Evolutionary conservation across 1,140 invertebrate genomes (phyloP).

Genomic region (Vollenhovia emeryi): DNA sequence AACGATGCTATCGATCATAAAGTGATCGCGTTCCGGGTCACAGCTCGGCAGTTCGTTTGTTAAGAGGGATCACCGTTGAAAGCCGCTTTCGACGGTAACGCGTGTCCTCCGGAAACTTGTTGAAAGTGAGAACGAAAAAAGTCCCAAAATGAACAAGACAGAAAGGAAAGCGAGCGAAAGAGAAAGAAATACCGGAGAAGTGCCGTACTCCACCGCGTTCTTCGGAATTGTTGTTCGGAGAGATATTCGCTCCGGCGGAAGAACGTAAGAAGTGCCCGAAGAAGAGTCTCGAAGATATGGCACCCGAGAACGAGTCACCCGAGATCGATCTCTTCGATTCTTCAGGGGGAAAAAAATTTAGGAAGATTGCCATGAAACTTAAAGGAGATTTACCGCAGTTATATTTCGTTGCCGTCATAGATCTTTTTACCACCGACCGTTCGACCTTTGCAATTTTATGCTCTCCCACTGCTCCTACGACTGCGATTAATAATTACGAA

Average conservation of each 20-base stretch:
- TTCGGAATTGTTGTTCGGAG: conserved; percentile 49
- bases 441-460: background rate
- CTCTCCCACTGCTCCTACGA: background rate
- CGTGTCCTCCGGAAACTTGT: conserved; percentile 27
- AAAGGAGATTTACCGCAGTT: conserved; percentile 10
- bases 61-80: conserved; percentile 20
- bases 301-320: conserved; percentile 23
- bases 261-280: conserved; percentile 34
- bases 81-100: conserved; percentile 25
- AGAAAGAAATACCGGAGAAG: background rate
- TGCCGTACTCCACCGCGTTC: conserved; percentile 5
- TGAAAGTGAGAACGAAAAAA: conserved; percentile 49
- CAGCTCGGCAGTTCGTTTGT: conserved; percentile 14
- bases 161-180: background rate
- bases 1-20: background rate
- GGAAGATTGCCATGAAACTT: conserved; percentile 16
- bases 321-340: conserved; percentile 42
- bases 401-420: background rate
- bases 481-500: conserved; percentile 8
- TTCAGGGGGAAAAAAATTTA: conserved; percentile 31
- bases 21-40: background rate
- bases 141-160: conserved; percentile 27
- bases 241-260: conserved; percentile 24
- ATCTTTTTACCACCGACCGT: background rate
- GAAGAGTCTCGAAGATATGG: conserved; percentile 27